phyloP scores from a whole-genome alignment of 2,888 invertebrate species.

The Anaspis maculata region DNA sequence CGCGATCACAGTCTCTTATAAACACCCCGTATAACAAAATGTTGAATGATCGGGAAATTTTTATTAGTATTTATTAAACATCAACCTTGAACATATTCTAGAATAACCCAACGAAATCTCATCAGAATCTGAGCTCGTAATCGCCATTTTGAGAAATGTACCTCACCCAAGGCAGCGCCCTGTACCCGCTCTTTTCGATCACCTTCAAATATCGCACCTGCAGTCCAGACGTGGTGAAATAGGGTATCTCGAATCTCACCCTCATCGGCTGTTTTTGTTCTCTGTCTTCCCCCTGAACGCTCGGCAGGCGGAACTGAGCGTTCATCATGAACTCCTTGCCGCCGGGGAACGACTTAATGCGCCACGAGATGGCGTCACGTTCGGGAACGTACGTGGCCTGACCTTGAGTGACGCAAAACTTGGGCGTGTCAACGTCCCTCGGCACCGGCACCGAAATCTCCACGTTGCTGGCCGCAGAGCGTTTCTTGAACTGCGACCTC shows the following conservation, averaged over 20 bases:
- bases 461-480: slow-evolving; percentile 92
- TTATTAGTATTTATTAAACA: too few species aligned
- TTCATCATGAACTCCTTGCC: slow-evolving; percentile 93
- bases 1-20: too few species aligned
- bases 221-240: slow-evolving; percentile 92
- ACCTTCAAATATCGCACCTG: slow-evolving; percentile 88
- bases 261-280: slow-evolving; percentile 92
- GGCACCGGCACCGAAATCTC: slow-evolving; percentile 89
- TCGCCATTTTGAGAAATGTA: slow-evolving; percentile 96
- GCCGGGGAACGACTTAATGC: slow-evolving; percentile 89
- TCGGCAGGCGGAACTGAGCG: slow-evolving; percentile 88
- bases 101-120: too few species aligned
- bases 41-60: too few species aligned
- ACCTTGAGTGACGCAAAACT: slow-evolving; percentile 88
- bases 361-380: slow-evolving; percentile 87
- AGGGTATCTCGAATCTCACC: slow-evolving; percentile 94
- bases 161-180: slow-evolving; percentile 91
- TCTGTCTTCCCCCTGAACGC: slow-evolving; percentile 77
- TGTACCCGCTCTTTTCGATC: slow-evolving; percentile 94
- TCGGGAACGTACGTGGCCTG: slow-evolving; percentile 91
- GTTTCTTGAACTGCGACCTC: slow-evolving; percentile 87
- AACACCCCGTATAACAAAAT: too few species aligned
- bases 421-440: slow-evolving; percentile 88
- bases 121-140: too few species aligned
- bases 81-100: too few species aligned